phyloP scores from a whole-genome alignment of 2,888 invertebrate species.

The Arctia plantaginis region DNA sequence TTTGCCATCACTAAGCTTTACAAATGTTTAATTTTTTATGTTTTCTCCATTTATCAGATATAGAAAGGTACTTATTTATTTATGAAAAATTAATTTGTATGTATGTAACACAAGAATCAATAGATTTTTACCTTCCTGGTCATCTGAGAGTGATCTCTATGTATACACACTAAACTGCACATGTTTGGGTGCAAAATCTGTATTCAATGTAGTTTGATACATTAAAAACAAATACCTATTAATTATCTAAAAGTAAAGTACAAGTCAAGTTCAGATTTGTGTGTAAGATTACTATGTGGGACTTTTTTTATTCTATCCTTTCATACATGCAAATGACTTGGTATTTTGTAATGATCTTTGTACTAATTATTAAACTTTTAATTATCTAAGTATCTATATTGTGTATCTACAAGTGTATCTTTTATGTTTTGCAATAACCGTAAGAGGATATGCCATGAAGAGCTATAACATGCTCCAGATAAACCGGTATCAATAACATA shows the following conservation, averaged over 20 bases:
- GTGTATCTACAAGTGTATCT: background rate
- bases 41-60: background rate
- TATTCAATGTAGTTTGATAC: background rate
- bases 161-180: background rate
- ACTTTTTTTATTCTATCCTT: background rate
- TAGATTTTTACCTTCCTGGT: background rate
- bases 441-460: background rate
- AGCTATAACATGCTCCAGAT: background rate
- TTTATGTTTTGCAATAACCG: background rate
- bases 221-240: background rate
- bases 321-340: background rate
- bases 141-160: background rate
- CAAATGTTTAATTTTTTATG: background rate
- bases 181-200: background rate
- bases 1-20: conserved; percentile 12
- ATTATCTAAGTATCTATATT: background rate
- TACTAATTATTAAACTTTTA: background rate
- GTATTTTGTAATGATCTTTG: background rate
- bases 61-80: background rate
- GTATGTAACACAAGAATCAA: background rate
- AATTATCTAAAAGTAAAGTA: background rate
- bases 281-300: too few species aligned
- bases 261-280: background rate
- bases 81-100: background rate
- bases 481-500: background rate